Evolutionary conservation across 2,888 invertebrate species (phyloP).

Genomic region (Anoplius nigerrimus): DNA sequence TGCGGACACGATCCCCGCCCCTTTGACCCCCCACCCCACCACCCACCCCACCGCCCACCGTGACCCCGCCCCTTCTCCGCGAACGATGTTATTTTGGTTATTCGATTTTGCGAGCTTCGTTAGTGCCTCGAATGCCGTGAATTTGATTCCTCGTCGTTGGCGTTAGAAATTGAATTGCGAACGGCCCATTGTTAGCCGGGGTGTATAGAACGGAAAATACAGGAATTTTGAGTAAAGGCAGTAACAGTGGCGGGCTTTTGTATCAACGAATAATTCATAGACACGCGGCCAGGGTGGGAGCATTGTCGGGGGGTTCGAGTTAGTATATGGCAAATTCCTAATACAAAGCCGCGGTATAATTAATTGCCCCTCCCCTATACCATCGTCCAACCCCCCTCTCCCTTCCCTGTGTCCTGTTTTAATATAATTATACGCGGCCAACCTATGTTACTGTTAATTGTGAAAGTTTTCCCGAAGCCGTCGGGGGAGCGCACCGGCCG

Average conservation of each 20-base stretch:
- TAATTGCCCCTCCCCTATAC: constrained; percentile 35
- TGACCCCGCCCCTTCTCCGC: too few species aligned
- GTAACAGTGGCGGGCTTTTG: constrained; percentile 36
- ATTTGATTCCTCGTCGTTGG: constrained; percentile 21
- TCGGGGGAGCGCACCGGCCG: not conserved
- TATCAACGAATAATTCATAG: constrained; percentile 35
- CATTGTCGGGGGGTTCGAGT: constrained; percentile 28
- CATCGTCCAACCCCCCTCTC: not conserved
- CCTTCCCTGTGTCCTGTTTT: constrained; percentile 51
- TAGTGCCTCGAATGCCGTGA: constrained; percentile 8
- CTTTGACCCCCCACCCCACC: too few species aligned
- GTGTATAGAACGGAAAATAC: constrained; percentile 11
- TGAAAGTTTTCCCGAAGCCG: constrained; percentile 43
- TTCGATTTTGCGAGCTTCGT: constrained; percentile 10
- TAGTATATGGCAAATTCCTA: constrained; percentile 43
- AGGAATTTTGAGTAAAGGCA: constrained; percentile 17
- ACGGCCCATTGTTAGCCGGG: constrained; percentile 10
- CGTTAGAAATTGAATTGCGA: constrained; percentile 14
- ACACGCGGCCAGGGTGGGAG: constrained; percentile 19
- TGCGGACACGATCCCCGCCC: too few species aligned
- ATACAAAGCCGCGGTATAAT: constrained; percentile 52
- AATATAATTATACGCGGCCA: constrained; percentile 51
- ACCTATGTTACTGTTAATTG: constrained; percentile 53
- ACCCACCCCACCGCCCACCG: too few species aligned
- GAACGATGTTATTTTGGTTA: not conserved